Conservation (phyloP, 2,888 invertebrate species). For the Ophioninae sp. region DNA sequence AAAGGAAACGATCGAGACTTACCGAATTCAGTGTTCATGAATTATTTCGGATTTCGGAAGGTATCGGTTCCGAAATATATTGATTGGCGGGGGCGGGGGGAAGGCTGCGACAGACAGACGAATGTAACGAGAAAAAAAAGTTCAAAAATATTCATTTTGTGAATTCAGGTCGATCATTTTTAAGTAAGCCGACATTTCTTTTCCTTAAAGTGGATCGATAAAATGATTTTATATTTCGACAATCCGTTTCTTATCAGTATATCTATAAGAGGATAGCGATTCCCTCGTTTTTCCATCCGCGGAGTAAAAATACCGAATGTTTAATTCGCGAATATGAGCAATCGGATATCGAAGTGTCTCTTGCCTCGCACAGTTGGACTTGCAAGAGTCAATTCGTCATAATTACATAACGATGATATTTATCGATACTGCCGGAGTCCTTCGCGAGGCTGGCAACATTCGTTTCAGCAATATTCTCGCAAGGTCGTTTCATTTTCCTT, state of each 20-base stretch:
- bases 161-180: background rate
- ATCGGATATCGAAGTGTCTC: background rate
- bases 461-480: conserved; percentile 9
- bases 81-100: too few species aligned
- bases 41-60: too few species aligned
- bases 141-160: background rate
- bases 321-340: background rate
- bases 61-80: too few species aligned
- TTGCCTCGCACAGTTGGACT: background rate
- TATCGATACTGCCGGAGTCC: conserved; percentile 7
- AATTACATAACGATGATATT: conserved; percentile 7
- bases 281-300: background rate
- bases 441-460: background rate
- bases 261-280: background rate
- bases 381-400: background rate
- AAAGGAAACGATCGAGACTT: too few species aligned
- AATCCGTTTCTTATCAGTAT: background rate
- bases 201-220: background rate
- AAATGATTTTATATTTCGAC: background rate
- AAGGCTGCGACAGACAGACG: too few species aligned
- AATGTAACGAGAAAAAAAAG: too few species aligned
- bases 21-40: too few species aligned
- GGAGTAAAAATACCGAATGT: background rate
- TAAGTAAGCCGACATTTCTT: background rate
- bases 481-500: conserved; percentile 9